Evolutionary conservation across 2,113 vertebrate species (phyloP).

Genomic region (Telmatochromis sp.): DNA sequence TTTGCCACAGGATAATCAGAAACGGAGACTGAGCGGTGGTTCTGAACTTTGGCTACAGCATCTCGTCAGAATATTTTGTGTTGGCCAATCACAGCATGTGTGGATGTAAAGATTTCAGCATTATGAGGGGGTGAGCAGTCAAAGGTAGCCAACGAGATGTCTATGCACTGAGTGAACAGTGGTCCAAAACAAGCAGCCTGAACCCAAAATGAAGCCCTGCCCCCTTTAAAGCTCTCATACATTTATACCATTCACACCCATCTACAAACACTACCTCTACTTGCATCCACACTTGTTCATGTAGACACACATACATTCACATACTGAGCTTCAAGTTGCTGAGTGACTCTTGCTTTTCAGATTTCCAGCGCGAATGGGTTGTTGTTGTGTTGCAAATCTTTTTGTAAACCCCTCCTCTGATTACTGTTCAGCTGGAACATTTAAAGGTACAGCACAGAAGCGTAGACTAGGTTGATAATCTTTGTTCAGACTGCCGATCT

Average conservation of each 20-base stretch:
- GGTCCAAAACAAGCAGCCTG: conserved; percentile 31
- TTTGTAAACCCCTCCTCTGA: not conserved
- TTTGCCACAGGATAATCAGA: conserved; percentile 66
- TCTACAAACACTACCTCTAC: conserved; percentile 52
- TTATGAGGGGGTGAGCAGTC: not conserved
- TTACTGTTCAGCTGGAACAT: not conserved
- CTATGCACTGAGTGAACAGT: conserved; percentile 40
- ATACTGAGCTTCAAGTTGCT: not conserved
- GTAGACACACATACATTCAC: not conserved
- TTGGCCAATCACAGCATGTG: not conserved
- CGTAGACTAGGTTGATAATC: not conserved
- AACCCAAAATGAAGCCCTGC: not conserved
- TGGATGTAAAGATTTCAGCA: not conserved
- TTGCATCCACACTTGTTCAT: not conserved
- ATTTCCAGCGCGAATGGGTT: not conserved
- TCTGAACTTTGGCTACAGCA: not conserved
- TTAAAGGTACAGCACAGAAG: not conserved
- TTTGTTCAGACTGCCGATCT: not conserved
- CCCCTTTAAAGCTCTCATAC: not conserved
- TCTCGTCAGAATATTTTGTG: not conserved
- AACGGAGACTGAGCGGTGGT: not conserved
- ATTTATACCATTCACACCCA: conserved; percentile 7
- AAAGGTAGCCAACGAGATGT: not conserved
- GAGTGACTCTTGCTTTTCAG: not conserved
- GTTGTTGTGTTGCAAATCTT: not conserved